A percentile compares a stretch with the other conserved stretches of the same genome.
phyloP scores from a whole-genome alignment of 1,140 invertebrate genomes.

The Ceratosolen solmsi region DNA sequence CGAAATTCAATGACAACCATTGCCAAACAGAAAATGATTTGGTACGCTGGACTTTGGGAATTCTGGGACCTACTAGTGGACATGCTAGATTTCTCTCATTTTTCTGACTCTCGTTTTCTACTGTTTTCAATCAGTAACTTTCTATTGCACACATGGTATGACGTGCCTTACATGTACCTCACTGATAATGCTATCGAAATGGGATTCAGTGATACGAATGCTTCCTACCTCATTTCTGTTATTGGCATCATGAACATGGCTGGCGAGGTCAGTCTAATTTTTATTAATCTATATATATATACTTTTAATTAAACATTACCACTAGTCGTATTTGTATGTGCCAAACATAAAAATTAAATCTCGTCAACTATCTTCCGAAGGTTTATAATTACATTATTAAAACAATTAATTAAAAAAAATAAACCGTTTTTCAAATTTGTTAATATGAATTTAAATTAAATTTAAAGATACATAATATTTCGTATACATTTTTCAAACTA shows the following conservation, averaged over 20 bases:
- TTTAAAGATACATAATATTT: too few relatives aligned
- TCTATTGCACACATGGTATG: slow-evolving; percentile 90
- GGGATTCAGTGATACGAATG: slow-evolving; percentile 82
- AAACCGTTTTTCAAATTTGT: too few relatives aligned
- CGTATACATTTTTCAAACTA: too few relatives aligned
- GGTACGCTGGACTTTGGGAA: slow-evolving; percentile 83
- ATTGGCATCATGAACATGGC: slow-evolving; percentile 90
- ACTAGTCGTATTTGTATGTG: too few relatives aligned
- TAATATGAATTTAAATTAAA: too few relatives aligned
- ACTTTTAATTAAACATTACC: too few relatives aligned
- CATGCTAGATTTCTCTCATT: slow-evolving; percentile 87
- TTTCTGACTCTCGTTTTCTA: slow-evolving; percentile 82
- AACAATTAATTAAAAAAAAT: too few relatives aligned
- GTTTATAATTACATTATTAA: too few relatives aligned
- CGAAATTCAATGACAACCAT: slow-evolving; percentile 91
- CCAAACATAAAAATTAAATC: too few relatives aligned
- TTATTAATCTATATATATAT: too few relatives aligned
- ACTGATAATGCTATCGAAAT: slow-evolving; percentile 82
- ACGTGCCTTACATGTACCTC: slow-evolving; percentile 90
- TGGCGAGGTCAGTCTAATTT: slow-evolving; percentile 81
- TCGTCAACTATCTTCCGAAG: too few relatives aligned
- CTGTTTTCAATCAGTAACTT: slow-evolving; percentile 89
- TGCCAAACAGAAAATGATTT: slow-evolving; percentile 83
- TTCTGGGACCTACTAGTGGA: slow-evolving; percentile 83
- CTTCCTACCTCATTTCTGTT: slow-evolving; percentile 87